These are phyloP conservation scores for Balaenoptera acutorostrata DNA, from an alignment of 2,113 vertebrate species.

Conservation along the genomic window DNA sequence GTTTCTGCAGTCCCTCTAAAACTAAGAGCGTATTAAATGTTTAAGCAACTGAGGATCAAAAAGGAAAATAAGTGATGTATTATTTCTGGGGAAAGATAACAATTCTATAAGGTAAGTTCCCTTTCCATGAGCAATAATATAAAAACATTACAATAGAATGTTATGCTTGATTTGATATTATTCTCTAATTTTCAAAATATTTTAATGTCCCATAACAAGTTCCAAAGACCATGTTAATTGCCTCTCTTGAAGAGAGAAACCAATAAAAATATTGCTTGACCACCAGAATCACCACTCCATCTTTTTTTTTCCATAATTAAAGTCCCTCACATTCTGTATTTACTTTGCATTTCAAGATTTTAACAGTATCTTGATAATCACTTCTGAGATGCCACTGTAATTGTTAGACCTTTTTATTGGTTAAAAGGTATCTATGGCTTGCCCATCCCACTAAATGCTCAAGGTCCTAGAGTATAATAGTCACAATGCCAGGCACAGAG, in stretches of 20 bases:
- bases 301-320: background rate
- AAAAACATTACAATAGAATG: background rate
- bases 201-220: background rate
- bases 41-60: background rate
- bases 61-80: background rate
- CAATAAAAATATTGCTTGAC: background rate
- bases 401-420: background rate
- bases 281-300: background rate
- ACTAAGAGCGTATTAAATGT: background rate
- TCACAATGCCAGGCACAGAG: background rate
- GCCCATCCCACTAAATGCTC: background rate
- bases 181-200: slow-evolving; percentile 14
- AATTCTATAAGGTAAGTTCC: background rate
- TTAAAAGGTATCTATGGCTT: background rate
- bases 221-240: background rate
- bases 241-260: background rate
- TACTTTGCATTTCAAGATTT: background rate
- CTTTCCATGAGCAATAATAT: background rate
- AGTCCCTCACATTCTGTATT: background rate
- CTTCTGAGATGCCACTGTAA: background rate
- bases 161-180: background rate
- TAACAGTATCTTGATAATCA: background rate
- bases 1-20: background rate
- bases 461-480: background rate
- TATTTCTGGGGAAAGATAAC: slow-evolving; percentile 9